phyloP scores from a whole-genome alignment of 2,888 invertebrate species.

The Agrenia bidenticulata region DNA sequence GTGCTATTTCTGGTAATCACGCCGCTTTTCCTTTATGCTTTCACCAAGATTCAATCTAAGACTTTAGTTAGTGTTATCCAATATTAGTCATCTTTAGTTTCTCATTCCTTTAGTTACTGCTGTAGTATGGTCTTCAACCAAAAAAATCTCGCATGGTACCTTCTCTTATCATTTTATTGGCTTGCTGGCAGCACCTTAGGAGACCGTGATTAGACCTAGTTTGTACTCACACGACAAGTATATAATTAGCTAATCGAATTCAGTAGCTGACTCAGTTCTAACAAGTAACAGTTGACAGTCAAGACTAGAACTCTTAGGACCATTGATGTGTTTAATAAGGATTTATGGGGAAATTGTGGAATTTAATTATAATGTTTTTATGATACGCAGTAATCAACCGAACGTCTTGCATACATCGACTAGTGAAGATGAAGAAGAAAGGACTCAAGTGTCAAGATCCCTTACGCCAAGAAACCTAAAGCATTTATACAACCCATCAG shows the following conservation, averaged over 20 bases:
- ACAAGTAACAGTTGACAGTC: too few relatives aligned
- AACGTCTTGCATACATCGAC: constrained; percentile 51
- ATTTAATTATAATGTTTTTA: neutral
- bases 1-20: constrained; percentile 53
- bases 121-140: too few relatives aligned
- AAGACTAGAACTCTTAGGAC: neutral
- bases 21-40: constrained; percentile 11
- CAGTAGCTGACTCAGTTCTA: too few relatives aligned
- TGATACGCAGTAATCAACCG: constrained; percentile 45
- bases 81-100: neutral
- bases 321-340: neutral
- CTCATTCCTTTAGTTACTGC: neutral
- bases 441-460: constrained; percentile 42
- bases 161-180: neutral
- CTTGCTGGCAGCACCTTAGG: too few relatives aligned
- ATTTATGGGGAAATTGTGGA: neutral
- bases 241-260: too few relatives aligned
- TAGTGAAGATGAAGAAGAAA: constrained; percentile 51
- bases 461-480: constrained; percentile 46
- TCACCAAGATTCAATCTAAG: neutral
- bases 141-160: neutral
- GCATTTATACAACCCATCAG: constrained; percentile 47
- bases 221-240: too few relatives aligned
- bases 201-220: too few relatives aligned
- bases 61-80: neutral